These are phyloP conservation scores for Eristalis intricaria DNA, from an alignment of 2,888 invertebrate genomes.

Conservation along the genomic window DNA sequence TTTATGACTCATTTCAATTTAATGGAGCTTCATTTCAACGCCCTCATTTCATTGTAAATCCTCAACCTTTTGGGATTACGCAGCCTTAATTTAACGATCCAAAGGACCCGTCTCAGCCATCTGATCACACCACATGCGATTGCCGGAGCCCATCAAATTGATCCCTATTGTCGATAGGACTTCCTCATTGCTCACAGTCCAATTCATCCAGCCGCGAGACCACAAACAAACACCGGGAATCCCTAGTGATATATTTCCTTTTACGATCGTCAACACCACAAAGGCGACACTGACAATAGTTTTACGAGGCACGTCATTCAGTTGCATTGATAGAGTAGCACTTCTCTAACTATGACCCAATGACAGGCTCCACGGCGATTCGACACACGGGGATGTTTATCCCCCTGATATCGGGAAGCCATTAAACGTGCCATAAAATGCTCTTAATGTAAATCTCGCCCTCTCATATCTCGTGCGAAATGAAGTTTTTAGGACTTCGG, in stretches of 20 bases:
- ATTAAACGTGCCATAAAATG: constrained; percentile 51
- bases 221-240: constrained; percentile 10
- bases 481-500: constrained; percentile 11
- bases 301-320: not conserved
- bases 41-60: not conserved
- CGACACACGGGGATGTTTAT: constrained; percentile 29
- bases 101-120: not conserved
- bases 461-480: constrained; percentile 19
- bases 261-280: constrained; percentile 39
- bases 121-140: constrained; percentile 29
- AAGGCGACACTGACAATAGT: constrained; percentile 29
- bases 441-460: not conserved
- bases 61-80: not conserved
- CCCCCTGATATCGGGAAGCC: constrained; percentile 39
- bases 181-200: constrained; percentile 42
- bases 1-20: constrained; percentile 18
- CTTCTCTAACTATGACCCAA: not conserved
- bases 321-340: not conserved
- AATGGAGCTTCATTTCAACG: constrained; percentile 5
- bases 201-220: constrained; percentile 2
- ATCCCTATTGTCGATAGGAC: constrained; percentile 30
- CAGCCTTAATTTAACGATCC: constrained; percentile 35
- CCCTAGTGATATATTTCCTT: constrained; percentile 8
- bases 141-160: constrained; percentile 35
- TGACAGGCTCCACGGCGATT: constrained; percentile 5